A percentile compares a stretch with the other conserved stretches of the same genome.
Evolutionary conservation across 2,113 vertebrate species (phyloP).

Genomic region (Crotalus viridis): DNA sequence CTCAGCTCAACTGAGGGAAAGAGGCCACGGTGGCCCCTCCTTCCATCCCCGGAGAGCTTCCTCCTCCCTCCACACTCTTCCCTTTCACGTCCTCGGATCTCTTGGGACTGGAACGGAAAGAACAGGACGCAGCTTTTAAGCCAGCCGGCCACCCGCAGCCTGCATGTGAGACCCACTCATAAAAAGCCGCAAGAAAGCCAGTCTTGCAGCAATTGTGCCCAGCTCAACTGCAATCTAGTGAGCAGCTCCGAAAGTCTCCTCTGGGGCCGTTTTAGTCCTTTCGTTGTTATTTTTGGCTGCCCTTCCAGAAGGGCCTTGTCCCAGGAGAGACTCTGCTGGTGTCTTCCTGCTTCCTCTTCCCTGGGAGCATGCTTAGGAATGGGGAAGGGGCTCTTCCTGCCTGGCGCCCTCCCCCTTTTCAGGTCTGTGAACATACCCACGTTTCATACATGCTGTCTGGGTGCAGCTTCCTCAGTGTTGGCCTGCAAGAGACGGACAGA

Average conservation of each 20-base stretch:
- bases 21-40: background rate
- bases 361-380: background rate
- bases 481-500: constrained; percentile 65
- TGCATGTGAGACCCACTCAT: background rate
- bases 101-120: background rate
- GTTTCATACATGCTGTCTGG: constrained; percentile 92
- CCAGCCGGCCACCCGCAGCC: background rate
- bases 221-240: background rate
- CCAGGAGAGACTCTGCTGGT: too few relatives aligned
- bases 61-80: background rate
- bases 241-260: background rate
- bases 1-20: background rate
- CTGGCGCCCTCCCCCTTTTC: accelerated
- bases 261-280: background rate
- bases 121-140: background rate
- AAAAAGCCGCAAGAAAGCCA: background rate
- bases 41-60: background rate
- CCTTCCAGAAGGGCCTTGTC: background rate
- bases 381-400: background rate
- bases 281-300: background rate
- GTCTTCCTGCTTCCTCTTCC: background rate
- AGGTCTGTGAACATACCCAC: constrained; percentile 76
- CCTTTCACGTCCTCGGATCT: background rate
- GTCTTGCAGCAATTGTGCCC: background rate
- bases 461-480: constrained; percentile 87